phyloP scores from a whole-genome alignment of 2,888 invertebrate genomes.

The Zhengitettix transpicula region DNA sequence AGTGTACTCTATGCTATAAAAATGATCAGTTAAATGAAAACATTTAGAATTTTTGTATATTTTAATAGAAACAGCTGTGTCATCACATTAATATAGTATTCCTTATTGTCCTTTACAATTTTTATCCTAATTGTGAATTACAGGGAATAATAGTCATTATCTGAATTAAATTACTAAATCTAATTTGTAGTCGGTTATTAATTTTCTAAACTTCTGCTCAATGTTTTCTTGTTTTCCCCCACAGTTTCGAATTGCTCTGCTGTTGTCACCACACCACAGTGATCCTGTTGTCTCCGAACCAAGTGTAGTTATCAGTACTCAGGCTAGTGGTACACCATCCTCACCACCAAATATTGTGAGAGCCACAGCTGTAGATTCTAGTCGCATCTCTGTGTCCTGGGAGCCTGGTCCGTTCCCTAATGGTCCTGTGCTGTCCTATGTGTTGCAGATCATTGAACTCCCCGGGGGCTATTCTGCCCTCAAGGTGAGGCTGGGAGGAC shows the following conservation, averaged over 20 bases:
- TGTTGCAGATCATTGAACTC: constrained; percentile 47
- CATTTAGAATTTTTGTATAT: too few relatives aligned
- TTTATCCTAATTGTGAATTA: too few relatives aligned
- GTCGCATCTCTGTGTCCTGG: constrained; percentile 77
- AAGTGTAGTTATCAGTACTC: constrained; percentile 59
- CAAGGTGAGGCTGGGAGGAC: constrained; percentile 35
- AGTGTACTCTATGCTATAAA: too few relatives aligned
- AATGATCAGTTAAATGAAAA: too few relatives aligned
- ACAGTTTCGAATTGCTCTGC: constrained; percentile 75
- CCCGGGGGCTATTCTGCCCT: constrained; percentile 41
- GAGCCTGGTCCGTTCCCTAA: constrained; percentile 72
- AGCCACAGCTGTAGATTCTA: constrained; percentile 62
- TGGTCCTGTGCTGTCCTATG: constrained; percentile 76
- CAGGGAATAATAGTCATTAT: too few relatives aligned
- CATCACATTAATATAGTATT: too few relatives aligned
- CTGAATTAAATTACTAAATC: too few relatives aligned
- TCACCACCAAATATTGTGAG: constrained; percentile 60
- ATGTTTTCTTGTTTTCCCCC: too few relatives aligned
- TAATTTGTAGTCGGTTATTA: too few relatives aligned
- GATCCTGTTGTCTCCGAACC: constrained; percentile 56
- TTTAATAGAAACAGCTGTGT: too few relatives aligned
- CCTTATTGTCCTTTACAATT: too few relatives aligned
- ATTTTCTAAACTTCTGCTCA: too few relatives aligned
- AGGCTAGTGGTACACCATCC: constrained; percentile 53
- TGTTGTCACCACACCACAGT: constrained; percentile 49